Base-by-base conservation (phyloP, 2,113 vertebrate genomes). In the Coturnix japonica region DNA sequence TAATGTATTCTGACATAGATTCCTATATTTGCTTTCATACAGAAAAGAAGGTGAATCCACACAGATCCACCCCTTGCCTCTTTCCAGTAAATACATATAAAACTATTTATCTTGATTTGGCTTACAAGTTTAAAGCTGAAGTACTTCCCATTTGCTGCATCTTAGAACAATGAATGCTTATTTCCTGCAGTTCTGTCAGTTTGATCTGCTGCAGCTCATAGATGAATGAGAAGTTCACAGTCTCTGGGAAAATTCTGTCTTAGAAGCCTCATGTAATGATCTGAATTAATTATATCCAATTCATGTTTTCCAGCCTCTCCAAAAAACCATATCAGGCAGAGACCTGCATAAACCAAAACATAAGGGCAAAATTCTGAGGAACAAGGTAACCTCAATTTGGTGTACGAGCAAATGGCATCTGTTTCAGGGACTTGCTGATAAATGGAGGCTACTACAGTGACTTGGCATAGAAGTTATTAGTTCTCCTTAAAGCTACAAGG, bases 211-310 rank as follows among this genome's bases (percentile, higher is more conserved):
- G 8, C 35, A 30, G 71, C 75, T 39, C 12, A 1, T 3, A 70
- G 35, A 25, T 37, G 2, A 49, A 5, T 9, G 49, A 71, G 49
- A 53, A 35, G 31, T 54, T 80, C 18, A 44, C 7, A 6, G 37
- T 77, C 21, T n/a, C n/a, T 53, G 11, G n/a, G 33, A 71, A 13
- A 13, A 56, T 26, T 39, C 5, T 63, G 2, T 56, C 20, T 72
- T 20, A 63, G 9, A 4, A 56, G 39, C 5, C 11, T 31, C 37
- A 1, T 0, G 20, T 76, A 79, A 6, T n/a, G 14, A 9, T 15
- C 13, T n/a, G 30, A 84, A n/a, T 19, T 56, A 28, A 12, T 87
- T 41, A 20, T 14, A 33, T 37, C 59, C 18, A 20, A 35, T 53
- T 44, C 26, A 61, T 4, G 8, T 37, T 81, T 91, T 81, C 64